Evolutionary conservation across 2,113 vertebrate species (phyloP), one percentile per base, ranked within the genome.

Genomic region (Hippocampus comes): DNA sequence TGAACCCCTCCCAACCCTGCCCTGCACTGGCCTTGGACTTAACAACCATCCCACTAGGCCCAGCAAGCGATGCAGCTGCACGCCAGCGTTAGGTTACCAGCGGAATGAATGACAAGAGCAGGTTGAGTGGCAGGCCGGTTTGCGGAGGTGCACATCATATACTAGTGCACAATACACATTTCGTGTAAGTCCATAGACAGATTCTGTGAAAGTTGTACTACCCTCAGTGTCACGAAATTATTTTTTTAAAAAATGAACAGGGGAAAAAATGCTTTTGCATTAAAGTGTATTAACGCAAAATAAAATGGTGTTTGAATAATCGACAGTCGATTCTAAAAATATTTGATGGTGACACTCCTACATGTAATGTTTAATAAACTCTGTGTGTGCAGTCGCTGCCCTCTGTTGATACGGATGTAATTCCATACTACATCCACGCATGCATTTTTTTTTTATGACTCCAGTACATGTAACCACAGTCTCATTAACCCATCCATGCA

Each of bases 101-200:
- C 42, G 70, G 64, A 63, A 81, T 92, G 91, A 93, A 91, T 91
- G 91, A 93, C 92, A 93, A 87, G 87, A 86, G 86, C 91, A 92
- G 91, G 90, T 92, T 92, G 84, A 75, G 65, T 68, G 68, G 68
- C 76, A 81, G 67, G 71, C 76, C 60, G 55, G 68, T 76, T 77
- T 76, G 83, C 87, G 85, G 88, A 89, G 87, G 86, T 87, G 82
- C 82, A 85, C 74, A 75, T 78, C 81, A 85, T 77, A 80, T 80
- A 67, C 60, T 17, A 0, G 25, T n/a, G 14, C 65, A 67, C 11
- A 12, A 49, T 51, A 67, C 11, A 15, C 25, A 25, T 57, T 57
- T 25, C 1, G 4, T 59, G 2, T 25, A 10, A 2, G 23, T 68
- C 48, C 3, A 23, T 38, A 21, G 11, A 59, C 55, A 56, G 11